phyloP scores from a whole-genome alignment of 2,888 invertebrate genomes.

The Campoplex nolae region DNA sequence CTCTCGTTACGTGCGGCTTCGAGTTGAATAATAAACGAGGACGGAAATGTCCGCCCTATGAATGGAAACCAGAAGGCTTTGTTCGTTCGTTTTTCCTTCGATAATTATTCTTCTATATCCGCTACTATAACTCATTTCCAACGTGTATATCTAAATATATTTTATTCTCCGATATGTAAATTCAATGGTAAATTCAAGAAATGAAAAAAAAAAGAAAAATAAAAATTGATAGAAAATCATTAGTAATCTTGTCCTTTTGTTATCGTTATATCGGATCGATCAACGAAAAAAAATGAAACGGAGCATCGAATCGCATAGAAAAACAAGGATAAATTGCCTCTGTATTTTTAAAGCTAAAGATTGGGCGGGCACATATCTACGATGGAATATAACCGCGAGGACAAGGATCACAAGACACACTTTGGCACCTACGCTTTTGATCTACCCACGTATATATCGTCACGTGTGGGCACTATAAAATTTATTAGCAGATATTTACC shows the following conservation, averaged over 20 bases:
- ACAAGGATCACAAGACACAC: constrained; percentile 25
- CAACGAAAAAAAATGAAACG: not conserved
- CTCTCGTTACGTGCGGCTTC: constrained; percentile 57
- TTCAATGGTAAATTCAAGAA: not conserved
- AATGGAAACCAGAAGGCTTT: constrained; percentile 66
- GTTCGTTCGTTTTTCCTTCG: constrained; percentile 58
- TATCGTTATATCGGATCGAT: not conserved
- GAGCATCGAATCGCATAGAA: constrained; percentile 29
- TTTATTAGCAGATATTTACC: constrained; percentile 52
- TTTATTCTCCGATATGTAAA: not conserved
- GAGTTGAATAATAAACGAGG: constrained; percentile 62
- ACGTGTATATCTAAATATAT: not conserved
- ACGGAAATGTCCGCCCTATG: constrained; percentile 67
- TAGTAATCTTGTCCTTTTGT: not conserved
- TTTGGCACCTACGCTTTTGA: constrained; percentile 58
- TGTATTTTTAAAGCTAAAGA: constrained; percentile 37
- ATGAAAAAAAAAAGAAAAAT: not conserved
- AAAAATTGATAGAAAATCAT: not conserved
- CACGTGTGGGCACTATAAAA: constrained; percentile 62
- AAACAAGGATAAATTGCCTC: constrained; percentile 46
- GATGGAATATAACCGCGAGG: constrained; percentile 39
- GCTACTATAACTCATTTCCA: constrained; percentile 28
- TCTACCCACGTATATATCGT: constrained; percentile 60
- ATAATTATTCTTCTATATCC: constrained; percentile 53
- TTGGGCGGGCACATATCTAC: constrained; percentile 24